These are phyloP conservation scores for Artibeus lituratus DNA, from an alignment of 2,797 vertebrate species.

Conservation along the genomic window DNA sequence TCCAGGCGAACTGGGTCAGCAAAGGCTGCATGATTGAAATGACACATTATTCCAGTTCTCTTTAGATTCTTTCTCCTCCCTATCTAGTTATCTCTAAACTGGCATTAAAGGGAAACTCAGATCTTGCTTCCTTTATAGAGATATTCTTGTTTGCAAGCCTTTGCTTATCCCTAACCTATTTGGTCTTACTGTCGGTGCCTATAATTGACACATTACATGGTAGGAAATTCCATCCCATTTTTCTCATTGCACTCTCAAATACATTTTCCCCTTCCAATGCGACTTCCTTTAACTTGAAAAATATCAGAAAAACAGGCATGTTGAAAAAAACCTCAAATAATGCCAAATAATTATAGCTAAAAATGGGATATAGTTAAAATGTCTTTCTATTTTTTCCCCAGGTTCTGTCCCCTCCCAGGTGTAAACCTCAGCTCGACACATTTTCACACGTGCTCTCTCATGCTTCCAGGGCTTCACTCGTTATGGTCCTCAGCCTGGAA, in stretches of 20 bases:
- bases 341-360: background rate
- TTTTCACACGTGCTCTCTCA: background rate
- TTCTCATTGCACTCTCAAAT: background rate
- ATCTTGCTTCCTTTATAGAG: background rate
- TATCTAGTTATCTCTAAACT: background rate
- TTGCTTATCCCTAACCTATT: background rate
- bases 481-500: background rate
- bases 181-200: background rate
- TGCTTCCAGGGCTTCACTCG: background rate
- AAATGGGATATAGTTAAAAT: background rate
- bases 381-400: background rate
- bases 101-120: background rate
- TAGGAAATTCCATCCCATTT: background rate
- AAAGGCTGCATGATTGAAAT: constrained; percentile 27
- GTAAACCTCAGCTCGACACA: background rate
- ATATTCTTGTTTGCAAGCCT: background rate
- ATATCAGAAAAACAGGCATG: background rate
- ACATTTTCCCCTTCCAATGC: background rate
- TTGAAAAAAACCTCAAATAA: background rate
- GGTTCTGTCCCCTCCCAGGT: background rate
- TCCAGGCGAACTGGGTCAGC: constrained; percentile 60
- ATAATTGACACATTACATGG: background rate
- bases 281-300: background rate
- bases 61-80: constrained; percentile 19
- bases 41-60: background rate